A percentile compares a stretch with the other conserved stretches of the same genome.
Conservation (phyloP, 1,140 invertebrate genomes). For the Zaprionus lachaisei region DNA sequence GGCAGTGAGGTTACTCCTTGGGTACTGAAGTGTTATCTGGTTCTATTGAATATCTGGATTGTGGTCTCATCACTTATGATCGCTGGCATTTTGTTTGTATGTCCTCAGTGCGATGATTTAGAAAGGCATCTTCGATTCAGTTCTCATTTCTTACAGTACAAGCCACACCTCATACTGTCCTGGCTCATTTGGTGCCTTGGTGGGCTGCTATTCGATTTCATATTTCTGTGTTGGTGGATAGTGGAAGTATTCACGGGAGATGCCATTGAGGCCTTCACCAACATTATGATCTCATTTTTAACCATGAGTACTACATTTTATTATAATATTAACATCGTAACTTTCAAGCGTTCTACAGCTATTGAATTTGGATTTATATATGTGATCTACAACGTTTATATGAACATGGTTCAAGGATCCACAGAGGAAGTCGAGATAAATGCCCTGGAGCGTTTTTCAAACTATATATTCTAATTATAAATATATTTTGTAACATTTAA, state of each 20-base stretch:
- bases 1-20: slow-evolving; percentile 22
- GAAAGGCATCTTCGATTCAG: neutral
- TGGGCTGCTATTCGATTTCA: slow-evolving; percentile 50
- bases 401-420: slow-evolving; percentile 5
- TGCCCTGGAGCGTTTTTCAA: slow-evolving; percentile 1
- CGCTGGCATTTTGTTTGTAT: slow-evolving; percentile 56
- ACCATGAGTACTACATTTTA: slow-evolving; percentile 47
- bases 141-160: slow-evolving; percentile 31
- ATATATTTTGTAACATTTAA: slow-evolving; percentile 9
- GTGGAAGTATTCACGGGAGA: slow-evolving; percentile 52
- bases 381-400: slow-evolving; percentile 56
- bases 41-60: slow-evolving; percentile 65
- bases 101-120: neutral
- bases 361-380: slow-evolving; percentile 62
- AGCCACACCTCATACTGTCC: slow-evolving; percentile 45
- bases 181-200: slow-evolving; percentile 58
- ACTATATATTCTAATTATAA: slow-evolving; percentile 24
- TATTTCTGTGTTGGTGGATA: slow-evolving; percentile 56
- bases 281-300: slow-evolving; percentile 62
- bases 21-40: slow-evolving; percentile 58
- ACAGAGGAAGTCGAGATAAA: neutral
- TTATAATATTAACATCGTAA: neutral
- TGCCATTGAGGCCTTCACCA: slow-evolving; percentile 63
- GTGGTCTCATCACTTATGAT: slow-evolving; percentile 56
- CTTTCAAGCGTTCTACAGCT: slow-evolving; percentile 10